These are phyloP conservation scores for Orius insidiosus DNA, from an alignment of 1,140 invertebrate genomes.

Conservation along the genomic window DNA sequence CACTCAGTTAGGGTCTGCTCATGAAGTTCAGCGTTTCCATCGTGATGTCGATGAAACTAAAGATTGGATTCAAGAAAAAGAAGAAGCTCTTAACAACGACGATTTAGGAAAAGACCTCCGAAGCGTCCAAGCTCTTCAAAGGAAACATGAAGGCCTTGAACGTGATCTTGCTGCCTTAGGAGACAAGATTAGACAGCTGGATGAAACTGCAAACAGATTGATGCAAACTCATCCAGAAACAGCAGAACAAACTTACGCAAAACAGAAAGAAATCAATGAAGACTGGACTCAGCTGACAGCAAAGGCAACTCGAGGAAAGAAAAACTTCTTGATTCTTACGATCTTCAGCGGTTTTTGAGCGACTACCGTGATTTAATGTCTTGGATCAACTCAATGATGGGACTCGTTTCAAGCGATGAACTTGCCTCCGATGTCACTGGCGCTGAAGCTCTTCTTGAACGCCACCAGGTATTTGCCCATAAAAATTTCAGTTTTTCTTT, in stretches of 20 bases:
- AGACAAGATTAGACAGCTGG: conserved; percentile 92
- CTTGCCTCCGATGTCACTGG: conserved; percentile 99
- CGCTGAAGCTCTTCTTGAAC: conserved; percentile 91
- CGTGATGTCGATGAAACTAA: conserved; percentile 97
- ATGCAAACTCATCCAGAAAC: conserved; percentile 96
- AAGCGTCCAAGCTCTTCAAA: conserved; percentile 89
- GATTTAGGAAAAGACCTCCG: conserved; percentile 91
- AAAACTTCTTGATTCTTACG: conserved; percentile 93
- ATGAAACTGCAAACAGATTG: conserved; percentile 86
- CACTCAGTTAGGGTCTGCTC: conserved; percentile 86
- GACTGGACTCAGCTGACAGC: conserved; percentile 93
- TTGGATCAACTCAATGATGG: conserved; percentile 99
- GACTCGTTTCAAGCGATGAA: conserved; percentile 91
- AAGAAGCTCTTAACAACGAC: conserved; percentile 87
- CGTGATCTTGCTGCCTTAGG: conserved; percentile 90
- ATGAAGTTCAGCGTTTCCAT: conserved; percentile 98
- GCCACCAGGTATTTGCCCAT: conserved; percentile 71
- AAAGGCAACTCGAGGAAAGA: conserved; percentile 94
- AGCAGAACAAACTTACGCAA: conserved; percentile 89
- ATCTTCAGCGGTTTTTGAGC: conserved; percentile 90
- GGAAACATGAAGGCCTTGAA: conserved; percentile 96
- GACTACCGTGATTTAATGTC: conserved; percentile 96
- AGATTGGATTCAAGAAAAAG: conserved; percentile 98
- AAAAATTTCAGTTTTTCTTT: too few species aligned
- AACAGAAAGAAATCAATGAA: conserved; percentile 96